Evolutionary conservation across 2,888 invertebrate species (phyloP).

Genomic region (Colletes collaris): DNA sequence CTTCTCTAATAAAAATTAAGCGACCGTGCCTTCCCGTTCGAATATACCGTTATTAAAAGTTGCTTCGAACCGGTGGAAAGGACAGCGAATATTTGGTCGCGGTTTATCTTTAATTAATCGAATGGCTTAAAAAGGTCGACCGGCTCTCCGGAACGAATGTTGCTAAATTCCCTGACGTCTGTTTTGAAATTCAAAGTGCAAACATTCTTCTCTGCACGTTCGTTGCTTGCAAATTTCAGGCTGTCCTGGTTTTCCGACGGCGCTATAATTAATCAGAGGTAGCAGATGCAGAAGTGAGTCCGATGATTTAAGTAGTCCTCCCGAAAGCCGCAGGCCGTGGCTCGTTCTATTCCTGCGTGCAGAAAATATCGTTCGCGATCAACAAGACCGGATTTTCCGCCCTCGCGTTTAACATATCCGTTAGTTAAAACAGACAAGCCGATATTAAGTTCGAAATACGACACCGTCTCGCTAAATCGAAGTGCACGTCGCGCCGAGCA

Average conservation of each 20-base stretch:
- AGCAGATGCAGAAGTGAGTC: slow-evolving; percentile 44
- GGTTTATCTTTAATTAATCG: slow-evolving; percentile 9
- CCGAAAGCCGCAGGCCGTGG: not conserved
- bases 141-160: not conserved
- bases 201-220: slow-evolving; percentile 1
- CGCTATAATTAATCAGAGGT: slow-evolving; percentile 39
- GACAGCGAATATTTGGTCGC: too few species aligned
- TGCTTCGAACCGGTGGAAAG: too few species aligned
- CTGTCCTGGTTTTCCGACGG: not conserved
- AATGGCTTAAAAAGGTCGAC: too few species aligned
- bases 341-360: not conserved
- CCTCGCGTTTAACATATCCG: too few species aligned
- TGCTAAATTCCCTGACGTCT: not conserved
- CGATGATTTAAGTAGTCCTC: slow-evolving; percentile 20
- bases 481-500: too few species aligned
- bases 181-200: not conserved
- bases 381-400: not conserved
- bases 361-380: slow-evolving; percentile 13
- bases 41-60: slow-evolving; percentile 21
- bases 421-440: too few species aligned
- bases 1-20: slow-evolving; percentile 14
- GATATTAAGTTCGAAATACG: too few species aligned
- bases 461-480: too few species aligned
- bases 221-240: slow-evolving; percentile 15
- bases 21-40: slow-evolving; percentile 2